Percentiles rank a stretch among this genome's conserved stretches.
Conservation (phyloP, 37 sponge, comb jelly and placozoan genomes). For the Lycopodina hypogea region DNA sequence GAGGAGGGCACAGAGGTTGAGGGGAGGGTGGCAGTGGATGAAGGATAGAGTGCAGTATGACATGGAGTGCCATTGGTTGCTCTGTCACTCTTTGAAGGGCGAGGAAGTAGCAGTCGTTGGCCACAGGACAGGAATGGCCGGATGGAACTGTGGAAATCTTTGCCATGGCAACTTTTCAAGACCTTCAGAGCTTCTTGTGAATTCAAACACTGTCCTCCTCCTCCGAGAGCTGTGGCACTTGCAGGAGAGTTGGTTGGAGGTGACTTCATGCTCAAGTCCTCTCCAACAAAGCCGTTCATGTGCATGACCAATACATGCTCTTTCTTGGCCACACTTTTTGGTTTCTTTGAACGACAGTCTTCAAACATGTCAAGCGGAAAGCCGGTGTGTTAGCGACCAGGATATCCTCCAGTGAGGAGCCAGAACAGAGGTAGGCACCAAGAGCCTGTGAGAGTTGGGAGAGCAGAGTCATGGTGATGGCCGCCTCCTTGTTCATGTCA, state of each 20-base stretch:
- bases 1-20: neutral
- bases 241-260: no score
- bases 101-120: neutral
- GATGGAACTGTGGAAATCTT: conserved; percentile 25
- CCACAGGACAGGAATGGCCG: neutral
- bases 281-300: no score
- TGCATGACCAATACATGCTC: neutral
- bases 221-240: no score
- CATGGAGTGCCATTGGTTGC: neutral
- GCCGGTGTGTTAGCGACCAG: conserved; percentile 17
- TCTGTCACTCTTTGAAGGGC: neutral
- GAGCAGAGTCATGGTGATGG: conserved; percentile 2
- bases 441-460: conserved; percentile 22
- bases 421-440: neutral
- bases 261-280: no score
- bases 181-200: conserved; percentile 11
- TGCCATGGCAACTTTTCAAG: conserved; percentile 15
- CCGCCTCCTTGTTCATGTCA: neutral
- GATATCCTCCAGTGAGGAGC: conserved; percentile 23
- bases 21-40: neutral
- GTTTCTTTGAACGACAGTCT: conserved; percentile 26
- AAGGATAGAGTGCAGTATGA: neutral
- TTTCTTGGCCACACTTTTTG: neutral
- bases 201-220: neutral
- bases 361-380: conserved; percentile 23